Conservation (phyloP, 1,140 invertebrate genomes). For the Drosophila mojavensis region DNA sequence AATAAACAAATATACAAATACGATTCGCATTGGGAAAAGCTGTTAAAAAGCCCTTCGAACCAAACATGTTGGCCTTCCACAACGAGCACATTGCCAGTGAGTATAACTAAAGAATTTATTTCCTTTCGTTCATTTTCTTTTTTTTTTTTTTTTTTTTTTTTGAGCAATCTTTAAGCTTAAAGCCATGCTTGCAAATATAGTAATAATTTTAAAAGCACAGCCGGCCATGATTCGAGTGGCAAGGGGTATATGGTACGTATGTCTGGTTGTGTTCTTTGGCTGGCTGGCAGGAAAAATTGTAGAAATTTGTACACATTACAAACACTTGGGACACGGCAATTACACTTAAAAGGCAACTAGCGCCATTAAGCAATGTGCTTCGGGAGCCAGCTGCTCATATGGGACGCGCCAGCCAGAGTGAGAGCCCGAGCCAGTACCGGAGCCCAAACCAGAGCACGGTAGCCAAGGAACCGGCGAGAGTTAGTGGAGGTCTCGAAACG, state of each 20-base stretch:
- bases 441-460: neutral
- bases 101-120: conserved; percentile 43
- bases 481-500: neutral
- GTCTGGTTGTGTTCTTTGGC: conserved; percentile 10
- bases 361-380: conserved; percentile 65
- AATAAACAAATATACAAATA: conserved; percentile 41
- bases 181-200: conserved; percentile 57
- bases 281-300: conserved; percentile 49
- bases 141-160: conserved; percentile 33
- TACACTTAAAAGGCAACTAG: conserved; percentile 74
- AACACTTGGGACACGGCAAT: conserved; percentile 73
- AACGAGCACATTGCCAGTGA: conserved; percentile 72
- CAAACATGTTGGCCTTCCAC: conserved; percentile 73
- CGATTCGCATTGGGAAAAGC: conserved; percentile 48
- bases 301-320: conserved; percentile 71
- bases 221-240: conserved; percentile 9
- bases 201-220: conserved; percentile 73
- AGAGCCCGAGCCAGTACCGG: neutral
- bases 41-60: conserved; percentile 38
- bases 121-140: neutral
- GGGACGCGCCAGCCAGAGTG: conserved; percentile 28
- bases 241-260: neutral
- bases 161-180: conserved; percentile 34
- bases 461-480: neutral
- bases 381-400: conserved; percentile 57